Conservation (phyloP, 2,888 invertebrate genomes). For the Eugnorisma glareosa region DNA sequence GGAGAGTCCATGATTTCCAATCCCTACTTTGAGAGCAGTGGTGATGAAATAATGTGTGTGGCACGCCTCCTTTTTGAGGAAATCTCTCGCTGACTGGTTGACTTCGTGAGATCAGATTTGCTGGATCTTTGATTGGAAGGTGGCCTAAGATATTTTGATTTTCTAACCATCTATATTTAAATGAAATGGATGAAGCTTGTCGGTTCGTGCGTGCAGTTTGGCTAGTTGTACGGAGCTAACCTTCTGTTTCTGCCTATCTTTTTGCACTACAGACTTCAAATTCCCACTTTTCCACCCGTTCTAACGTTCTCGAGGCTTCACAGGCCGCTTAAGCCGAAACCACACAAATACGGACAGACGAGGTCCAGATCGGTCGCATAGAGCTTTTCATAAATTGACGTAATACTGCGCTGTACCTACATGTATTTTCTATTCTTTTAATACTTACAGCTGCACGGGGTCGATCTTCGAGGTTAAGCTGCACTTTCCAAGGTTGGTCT, state of each 20-base stretch:
- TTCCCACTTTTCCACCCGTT: conserved; percentile 67
- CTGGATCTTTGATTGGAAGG: neutral
- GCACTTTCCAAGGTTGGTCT: neutral
- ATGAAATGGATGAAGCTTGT: neutral
- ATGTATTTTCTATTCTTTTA: neutral
- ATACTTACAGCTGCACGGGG: neutral
- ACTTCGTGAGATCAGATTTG: neutral
- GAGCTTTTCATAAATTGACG: conserved; percentile 45
- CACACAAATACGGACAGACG: conserved; percentile 66
- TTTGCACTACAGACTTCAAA: conserved; percentile 55
- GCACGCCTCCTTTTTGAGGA: neutral
- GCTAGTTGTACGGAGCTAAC: neutral
- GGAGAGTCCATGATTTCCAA: too few relatives aligned
- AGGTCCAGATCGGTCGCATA: conserved; percentile 55
- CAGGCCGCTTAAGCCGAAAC: conserved; percentile 68
- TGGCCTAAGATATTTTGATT: too few relatives aligned
- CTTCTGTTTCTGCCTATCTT: conserved; percentile 7
- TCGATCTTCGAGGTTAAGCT: neutral
- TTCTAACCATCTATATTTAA: neutral
- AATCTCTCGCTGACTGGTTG: neutral
- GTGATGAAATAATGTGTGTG: too few relatives aligned
- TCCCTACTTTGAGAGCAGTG: too few relatives aligned
- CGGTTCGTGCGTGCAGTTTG: neutral
- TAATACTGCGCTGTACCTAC: neutral
- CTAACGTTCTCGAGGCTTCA: conserved; percentile 62